Conservation (phyloP, 2,113 vertebrate species). For the Xenus cinereus region DNA sequence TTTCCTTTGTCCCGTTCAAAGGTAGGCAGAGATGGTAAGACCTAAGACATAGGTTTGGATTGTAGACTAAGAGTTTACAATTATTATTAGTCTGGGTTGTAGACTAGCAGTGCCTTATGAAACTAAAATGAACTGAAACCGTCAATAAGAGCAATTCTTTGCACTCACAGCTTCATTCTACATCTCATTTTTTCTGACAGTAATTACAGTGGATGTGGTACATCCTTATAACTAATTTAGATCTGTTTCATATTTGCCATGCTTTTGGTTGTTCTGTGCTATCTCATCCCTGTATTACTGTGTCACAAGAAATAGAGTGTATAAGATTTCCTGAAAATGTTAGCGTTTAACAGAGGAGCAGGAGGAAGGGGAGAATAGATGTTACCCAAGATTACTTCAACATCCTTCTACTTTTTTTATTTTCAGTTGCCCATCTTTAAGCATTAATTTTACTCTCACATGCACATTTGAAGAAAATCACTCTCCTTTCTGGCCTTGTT, state of each 20-base stretch:
- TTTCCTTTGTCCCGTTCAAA: neutral
- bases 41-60: neutral
- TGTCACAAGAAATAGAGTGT: neutral
- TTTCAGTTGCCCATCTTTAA: neutral
- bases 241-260: neutral
- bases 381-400: neutral
- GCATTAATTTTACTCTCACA: neutral
- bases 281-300: neutral
- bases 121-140: neutral
- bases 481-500: neutral
- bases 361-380: neutral
- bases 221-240: neutral
- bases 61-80: neutral
- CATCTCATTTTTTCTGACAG: neutral
- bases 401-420: neutral
- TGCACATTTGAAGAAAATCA: neutral
- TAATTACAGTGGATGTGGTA: neutral
- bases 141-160: neutral
- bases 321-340: neutral
- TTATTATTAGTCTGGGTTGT: neutral
- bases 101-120: neutral
- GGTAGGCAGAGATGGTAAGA: neutral
- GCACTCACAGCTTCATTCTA: neutral
- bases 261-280: neutral
- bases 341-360: neutral